A percentile compares a stretch with the other conserved stretches of the same genome.
Evolutionary conservation across 2,888 invertebrate genomes (phyloP).

Genomic region (Allygus modestus): DNA sequence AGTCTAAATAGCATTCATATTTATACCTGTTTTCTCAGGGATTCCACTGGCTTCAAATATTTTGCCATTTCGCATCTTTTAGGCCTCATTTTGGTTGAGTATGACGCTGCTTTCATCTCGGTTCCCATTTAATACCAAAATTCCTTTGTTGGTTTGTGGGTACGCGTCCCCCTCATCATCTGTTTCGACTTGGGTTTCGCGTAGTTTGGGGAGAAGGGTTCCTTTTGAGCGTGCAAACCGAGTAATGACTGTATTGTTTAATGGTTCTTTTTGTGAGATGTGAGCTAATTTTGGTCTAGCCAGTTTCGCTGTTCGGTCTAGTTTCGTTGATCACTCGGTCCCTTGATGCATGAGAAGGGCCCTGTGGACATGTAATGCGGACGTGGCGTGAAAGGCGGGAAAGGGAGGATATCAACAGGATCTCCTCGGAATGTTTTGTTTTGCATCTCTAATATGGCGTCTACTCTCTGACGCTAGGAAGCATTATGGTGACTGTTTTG

Average conservation of each 20-base stretch:
- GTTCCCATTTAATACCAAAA: conserved; percentile 14
- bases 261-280: background rate
- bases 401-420: background rate
- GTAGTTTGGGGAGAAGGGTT: conserved; percentile 4
- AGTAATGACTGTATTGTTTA: conserved; percentile 31
- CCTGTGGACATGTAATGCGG: background rate
- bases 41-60: background rate
- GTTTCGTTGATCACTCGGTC: background rate
- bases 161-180: conserved; percentile 10
- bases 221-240: background rate
- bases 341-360: background rate
- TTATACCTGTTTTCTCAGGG: no score
- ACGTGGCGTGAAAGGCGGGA: background rate
- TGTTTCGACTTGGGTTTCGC: conserved; percentile 12
- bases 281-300: conserved; percentile 28
- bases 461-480: no score
- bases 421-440: background rate
- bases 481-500: no score
- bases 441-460: background rate
- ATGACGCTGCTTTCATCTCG: conserved; percentile 18
- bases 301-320: conserved; percentile 10
- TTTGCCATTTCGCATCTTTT: background rate
- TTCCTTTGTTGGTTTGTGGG: conserved; percentile 43
- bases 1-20: no score
- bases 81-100: conserved; percentile 31